These are phyloP conservation scores for Campopleginae sp. DNA, from an alignment of 2,888 invertebrate species.

Conservation along the genomic window DNA sequence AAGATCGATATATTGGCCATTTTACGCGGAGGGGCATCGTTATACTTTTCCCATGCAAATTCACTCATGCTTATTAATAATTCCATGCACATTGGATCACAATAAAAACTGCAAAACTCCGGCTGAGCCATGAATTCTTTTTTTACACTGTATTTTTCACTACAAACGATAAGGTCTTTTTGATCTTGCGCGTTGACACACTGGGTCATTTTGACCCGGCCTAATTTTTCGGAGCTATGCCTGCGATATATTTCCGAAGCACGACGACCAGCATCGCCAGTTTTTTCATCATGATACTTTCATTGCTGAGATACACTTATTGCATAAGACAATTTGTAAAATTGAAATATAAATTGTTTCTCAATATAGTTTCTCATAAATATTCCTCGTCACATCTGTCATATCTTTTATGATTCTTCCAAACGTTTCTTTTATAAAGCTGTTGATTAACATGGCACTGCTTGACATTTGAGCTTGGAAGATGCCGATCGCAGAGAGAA, in stretches of 20 bases:
- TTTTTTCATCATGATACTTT: neutral
- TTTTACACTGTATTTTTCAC: neutral
- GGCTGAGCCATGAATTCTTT: neutral
- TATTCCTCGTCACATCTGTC: constrained; percentile 4
- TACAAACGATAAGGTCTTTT: neutral
- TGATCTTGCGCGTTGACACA: neutral
- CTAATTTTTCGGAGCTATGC: neutral
- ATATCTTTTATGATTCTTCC: neutral
- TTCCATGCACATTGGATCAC: neutral
- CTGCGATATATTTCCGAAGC: neutral
- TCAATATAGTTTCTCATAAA: neutral
- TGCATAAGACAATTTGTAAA: neutral
- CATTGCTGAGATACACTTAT: neutral
- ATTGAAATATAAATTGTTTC: neutral
- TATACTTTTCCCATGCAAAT: neutral
- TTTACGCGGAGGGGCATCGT: neutral
- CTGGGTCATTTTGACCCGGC: neutral
- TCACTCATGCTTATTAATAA: neutral
- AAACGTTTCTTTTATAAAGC: constrained; percentile 70
- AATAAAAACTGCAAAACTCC: neutral
- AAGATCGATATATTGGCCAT: constrained; percentile 19
- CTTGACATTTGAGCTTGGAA: constrained; percentile 79
- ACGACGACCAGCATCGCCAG: neutral
- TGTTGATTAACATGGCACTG: constrained; percentile 80
- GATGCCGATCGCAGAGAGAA: constrained; percentile 46